Conservation (phyloP, 1,140 invertebrate species). For the Aphidius ervi region DNA sequence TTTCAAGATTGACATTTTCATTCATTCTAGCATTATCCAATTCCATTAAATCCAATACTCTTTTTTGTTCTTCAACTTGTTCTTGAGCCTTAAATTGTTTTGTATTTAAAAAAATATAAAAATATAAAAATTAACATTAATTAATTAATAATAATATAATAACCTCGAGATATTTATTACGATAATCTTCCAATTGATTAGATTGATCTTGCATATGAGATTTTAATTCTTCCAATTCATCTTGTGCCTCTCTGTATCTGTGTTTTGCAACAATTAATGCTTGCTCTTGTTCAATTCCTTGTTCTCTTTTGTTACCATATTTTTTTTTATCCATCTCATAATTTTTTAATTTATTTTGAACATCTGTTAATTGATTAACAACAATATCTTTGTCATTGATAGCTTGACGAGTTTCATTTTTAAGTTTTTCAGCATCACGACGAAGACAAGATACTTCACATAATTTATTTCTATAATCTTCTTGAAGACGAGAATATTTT, state of each 20-base stretch:
- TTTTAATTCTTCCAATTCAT: slow-evolving; percentile 65
- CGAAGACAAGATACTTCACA: slow-evolving; percentile 55
- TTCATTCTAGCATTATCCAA: slow-evolving; percentile 71
- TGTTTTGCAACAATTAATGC: slow-evolving; percentile 60
- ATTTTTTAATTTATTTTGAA: slow-evolving; percentile 41
- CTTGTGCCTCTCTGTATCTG: slow-evolving; percentile 61
- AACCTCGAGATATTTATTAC: slow-evolving; percentile 60
- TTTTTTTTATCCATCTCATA: slow-evolving; percentile 42
- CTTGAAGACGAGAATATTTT: slow-evolving; percentile 55
- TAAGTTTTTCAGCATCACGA: slow-evolving; percentile 52
- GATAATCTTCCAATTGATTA: slow-evolving; percentile 67
- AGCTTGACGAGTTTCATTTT: slow-evolving; percentile 49
- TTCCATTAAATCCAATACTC: slow-evolving; percentile 69
- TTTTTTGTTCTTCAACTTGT: slow-evolving; percentile 67
- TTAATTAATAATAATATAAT: not conserved
- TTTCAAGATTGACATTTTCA: slow-evolving; percentile 72
- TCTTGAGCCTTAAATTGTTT: slow-evolving; percentile 59
- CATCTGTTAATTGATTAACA: slow-evolving; percentile 56
- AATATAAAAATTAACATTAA: not conserved
- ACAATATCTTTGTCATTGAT: slow-evolving; percentile 53
- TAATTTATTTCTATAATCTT: slow-evolving; percentile 58
- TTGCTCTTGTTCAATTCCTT: slow-evolving; percentile 63
- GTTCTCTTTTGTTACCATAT: slow-evolving; percentile 55
- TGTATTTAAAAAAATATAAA: not conserved
- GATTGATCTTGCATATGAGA: slow-evolving; percentile 66